Evolutionary conservation across 2,797 vertebrate genomes (phyloP), one percentile per base, ranked within the genome.

Genomic region (Tenualosa ilisha): DNA sequence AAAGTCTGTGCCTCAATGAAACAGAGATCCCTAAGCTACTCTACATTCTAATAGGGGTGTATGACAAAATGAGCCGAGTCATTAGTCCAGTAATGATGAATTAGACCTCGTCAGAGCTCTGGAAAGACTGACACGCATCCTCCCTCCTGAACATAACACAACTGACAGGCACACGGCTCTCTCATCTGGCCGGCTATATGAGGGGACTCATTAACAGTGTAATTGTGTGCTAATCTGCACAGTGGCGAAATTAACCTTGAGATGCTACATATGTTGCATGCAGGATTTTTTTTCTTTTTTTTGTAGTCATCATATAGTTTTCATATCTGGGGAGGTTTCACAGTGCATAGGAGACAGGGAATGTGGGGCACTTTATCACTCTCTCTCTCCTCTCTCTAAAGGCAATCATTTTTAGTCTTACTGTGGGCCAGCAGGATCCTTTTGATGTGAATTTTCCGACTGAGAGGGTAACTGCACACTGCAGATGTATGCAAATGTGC

Each of bases 401-500:
- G 4, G 15, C 37, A 79, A 43, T 40, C 3, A 43, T 20, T 43
- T 15, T 75, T 17, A 15, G 40, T 20, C 17, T 46, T 46, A 75
- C 68, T 75, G 31, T 75, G 68, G 40, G 17, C 72, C 72, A 43
- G 83, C 24, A 4, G 72, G 89, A 86, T 89, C 37, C 92, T 46
- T 93, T 92, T 94, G 92, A 94, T 93, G 90, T 91, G 91, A 84
- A 54, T 89, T 91, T 92, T 81, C 86, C 37, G 7, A 89, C 88
- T 89, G 84, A 84, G 13, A 88, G 40, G n/a, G n/a, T 56, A 61
- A 63, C 54, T 85, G 82, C 88, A 90, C 92, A 89, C 85, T 94
- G 94, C 91, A 93, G 91, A 95, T 92, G 11, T 89, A 95, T 94
- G 93, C 89, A 93, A 94, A 95, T 93, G 26, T 94, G 90, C 92